phyloP scores from a whole-genome alignment of 2,888 invertebrate genomes.

The Clusia tigrina region DNA sequence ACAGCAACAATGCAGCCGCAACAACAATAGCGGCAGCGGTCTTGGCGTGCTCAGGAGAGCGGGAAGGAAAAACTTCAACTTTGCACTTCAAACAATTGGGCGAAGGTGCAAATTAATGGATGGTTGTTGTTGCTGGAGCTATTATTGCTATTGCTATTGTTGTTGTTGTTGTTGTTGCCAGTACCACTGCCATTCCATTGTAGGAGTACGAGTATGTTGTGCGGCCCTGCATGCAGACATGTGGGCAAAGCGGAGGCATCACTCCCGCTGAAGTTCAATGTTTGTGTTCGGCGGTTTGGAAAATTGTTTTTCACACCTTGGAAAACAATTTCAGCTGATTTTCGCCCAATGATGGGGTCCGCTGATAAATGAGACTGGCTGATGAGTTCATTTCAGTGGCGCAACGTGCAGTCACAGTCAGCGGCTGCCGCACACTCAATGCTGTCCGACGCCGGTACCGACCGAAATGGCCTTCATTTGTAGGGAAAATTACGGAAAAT shows the following conservation, averaged over 20 bases:
- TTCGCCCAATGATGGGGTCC: too few relatives aligned
- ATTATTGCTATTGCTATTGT: neutral
- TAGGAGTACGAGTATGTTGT: too few relatives aligned
- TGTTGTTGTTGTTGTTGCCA: too few relatives aligned
- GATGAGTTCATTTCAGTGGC: too few relatives aligned
- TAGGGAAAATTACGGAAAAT: too few relatives aligned
- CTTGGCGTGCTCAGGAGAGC: neutral
- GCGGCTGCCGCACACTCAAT: too few relatives aligned
- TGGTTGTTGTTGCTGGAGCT: conserved; percentile 9
- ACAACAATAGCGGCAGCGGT: neutral
- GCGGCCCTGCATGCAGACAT: neutral
- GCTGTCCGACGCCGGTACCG: too few relatives aligned
- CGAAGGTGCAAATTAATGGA: conserved; percentile 32
- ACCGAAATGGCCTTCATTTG: too few relatives aligned
- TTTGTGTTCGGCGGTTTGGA: conserved; percentile 3
- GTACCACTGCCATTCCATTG: too few relatives aligned
- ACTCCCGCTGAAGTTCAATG: conserved; percentile 27
- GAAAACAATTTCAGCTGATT: neutral
- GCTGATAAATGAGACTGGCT: too few relatives aligned
- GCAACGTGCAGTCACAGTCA: too few relatives aligned
- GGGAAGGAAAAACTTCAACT: conserved; percentile 18
- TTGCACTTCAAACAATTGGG: conserved; percentile 26
- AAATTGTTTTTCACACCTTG: conserved; percentile 6
- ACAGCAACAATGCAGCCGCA: neutral
- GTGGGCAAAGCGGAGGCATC: neutral